Conservation (phyloP, 1,140 invertebrate genomes). For the Agraylea sexmaculata region DNA sequence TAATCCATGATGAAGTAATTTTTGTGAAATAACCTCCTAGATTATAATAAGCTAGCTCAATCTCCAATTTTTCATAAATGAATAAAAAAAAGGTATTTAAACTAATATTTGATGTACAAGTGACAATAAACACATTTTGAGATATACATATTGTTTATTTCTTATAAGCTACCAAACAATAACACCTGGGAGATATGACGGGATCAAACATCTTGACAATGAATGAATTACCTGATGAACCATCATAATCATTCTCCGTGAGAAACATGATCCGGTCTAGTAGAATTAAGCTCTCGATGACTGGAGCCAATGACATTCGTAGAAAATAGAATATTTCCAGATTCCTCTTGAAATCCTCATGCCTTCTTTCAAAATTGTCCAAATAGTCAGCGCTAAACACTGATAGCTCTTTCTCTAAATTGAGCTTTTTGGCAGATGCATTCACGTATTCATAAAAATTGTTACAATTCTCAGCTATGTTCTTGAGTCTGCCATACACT, state of each 20-base stretch:
- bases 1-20: too few relatives aligned
- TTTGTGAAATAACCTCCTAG: too few relatives aligned
- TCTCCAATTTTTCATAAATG: too few relatives aligned
- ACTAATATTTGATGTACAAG: too few relatives aligned
- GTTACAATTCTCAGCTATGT: slow-evolving; percentile 38
- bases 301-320: slow-evolving; percentile 65
- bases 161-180: slow-evolving; percentile 48
- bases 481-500: slow-evolving; percentile 33
- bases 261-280: slow-evolving; percentile 76
- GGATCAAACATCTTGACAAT: slow-evolving; percentile 66
- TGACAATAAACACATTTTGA: too few relatives aligned
- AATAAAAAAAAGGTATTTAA: too few relatives aligned
- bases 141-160: too few relatives aligned
- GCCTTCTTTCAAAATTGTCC: slow-evolving; percentile 32
- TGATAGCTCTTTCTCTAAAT: slow-evolving; percentile 29
- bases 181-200: slow-evolving; percentile 62
- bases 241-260: slow-evolving; percentile 48
- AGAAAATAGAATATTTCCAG: slow-evolving; percentile 73
- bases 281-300: slow-evolving; percentile 74
- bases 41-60: too few relatives aligned
- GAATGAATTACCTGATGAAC: slow-evolving; percentile 48
- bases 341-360: slow-evolving; percentile 43
- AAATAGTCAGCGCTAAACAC: slow-evolving; percentile 40
- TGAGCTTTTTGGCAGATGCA: slow-evolving; percentile 46
- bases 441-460: slow-evolving; percentile 52